These are phyloP conservation scores for Dromas ardeola DNA, from an alignment of 2,113 vertebrate genomes.

Conservation along the genomic window DNA sequence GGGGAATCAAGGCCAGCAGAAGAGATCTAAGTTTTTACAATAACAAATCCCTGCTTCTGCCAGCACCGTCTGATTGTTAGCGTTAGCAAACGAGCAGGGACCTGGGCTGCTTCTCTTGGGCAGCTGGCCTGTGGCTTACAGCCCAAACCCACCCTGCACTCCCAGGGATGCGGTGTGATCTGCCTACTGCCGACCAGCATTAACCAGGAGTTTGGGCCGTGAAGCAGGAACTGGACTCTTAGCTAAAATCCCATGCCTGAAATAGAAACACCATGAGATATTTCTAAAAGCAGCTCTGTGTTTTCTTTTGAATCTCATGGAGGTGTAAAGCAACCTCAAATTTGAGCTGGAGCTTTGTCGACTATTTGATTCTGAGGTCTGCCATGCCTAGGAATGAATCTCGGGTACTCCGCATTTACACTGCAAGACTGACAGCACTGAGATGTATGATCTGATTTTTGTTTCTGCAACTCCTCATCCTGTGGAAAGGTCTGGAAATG, in stretches of 20 bases:
- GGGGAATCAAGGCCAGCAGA: background rate
- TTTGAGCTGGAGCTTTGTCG: background rate
- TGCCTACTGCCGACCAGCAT: background rate
- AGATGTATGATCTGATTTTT: background rate
- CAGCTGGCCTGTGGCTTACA: rapidly evolving
- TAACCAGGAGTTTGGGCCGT: background rate
- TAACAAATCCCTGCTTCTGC: background rate
- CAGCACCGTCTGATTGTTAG: background rate
- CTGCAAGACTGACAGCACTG: background rate
- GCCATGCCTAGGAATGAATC: background rate
- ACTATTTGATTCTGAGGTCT: background rate
- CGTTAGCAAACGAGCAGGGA: background rate
- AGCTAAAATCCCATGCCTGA: background rate
- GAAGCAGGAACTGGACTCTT: background rate
- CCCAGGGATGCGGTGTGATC: background rate
- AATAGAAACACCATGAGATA: background rate
- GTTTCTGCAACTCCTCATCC: background rate
- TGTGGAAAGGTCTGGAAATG: background rate
- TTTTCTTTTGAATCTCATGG: background rate
- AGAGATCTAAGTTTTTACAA: background rate
- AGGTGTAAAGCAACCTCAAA: background rate
- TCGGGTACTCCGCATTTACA: background rate
- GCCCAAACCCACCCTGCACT: background rate
- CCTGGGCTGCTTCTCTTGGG: background rate
- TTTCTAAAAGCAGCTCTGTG: background rate